Evolutionary conservation across 2,888 invertebrate species (phyloP), one percentile per base, ranked within the genome.

Genomic region (Orthosia cruda): DNA sequence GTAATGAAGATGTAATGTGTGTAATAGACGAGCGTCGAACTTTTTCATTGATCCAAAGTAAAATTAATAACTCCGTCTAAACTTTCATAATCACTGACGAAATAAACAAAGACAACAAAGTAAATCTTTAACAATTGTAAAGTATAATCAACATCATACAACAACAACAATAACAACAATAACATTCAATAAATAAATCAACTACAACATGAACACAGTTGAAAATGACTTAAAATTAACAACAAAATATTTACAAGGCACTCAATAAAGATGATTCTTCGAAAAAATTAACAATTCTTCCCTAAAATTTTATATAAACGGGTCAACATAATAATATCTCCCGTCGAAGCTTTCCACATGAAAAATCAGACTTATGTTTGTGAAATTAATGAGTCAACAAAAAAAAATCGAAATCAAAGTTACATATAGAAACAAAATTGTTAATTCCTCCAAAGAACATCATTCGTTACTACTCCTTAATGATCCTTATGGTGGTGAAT

Each of bases 401-500:
- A 76, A 49, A 55, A 71, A 58, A 13, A 40, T 54, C 5, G 13
- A 26, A 50, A 65, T 4, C 40, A 18, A 32, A 49, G 52, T 49
- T 57, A 1, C n/a, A 55, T 26, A 12, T 23, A 32, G n/a, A 40
- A 58, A 5, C 0, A 15, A 49, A 62, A 84, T 76, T 68, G 75
- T 80, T 69, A 79, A 65, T 32, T 40, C 20, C 32, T 62, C 13
- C 84, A 62, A 62, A 71, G 68, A 80, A 62, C 71, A 20, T 82
- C 69, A 73, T 86, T 80, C 86, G 84, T 85, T 86, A 47, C 67
- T 66, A 82, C 64, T 82, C 75, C 61, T 86, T 94, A 93, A 81
- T 95, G 95, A 81, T 92, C 91, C 84, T 97, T 97, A 91, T 97
- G 97, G 71, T 97, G 97, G 70, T 97, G 96, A 80, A 97, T 97